Conservation (phyloP, 2,888 invertebrate species). For the Oithona nana region DNA sequence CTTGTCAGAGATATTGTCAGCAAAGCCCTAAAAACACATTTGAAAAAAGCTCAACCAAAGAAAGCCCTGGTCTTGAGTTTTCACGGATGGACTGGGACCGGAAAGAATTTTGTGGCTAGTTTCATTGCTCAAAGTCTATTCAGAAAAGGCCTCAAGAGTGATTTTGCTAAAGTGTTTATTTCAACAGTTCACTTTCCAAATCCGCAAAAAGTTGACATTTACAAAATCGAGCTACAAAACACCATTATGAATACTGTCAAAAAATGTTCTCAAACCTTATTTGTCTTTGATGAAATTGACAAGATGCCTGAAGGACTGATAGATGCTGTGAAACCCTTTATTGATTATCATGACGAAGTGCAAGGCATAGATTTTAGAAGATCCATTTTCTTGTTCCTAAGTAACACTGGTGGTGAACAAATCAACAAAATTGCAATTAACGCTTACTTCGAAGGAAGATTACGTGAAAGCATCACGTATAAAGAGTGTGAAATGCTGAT, state of each 20-base stretch:
- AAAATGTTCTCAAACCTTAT: slow-evolving; percentile 54
- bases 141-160: slow-evolving; percentile 46
- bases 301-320: slow-evolving; percentile 67
- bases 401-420: slow-evolving; percentile 64
- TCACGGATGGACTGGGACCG: slow-evolving; percentile 82
- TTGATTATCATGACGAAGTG: slow-evolving; percentile 59
- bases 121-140: slow-evolving; percentile 53
- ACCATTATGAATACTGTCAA: slow-evolving; percentile 39
- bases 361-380: slow-evolving; percentile 53
- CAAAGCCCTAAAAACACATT: not conserved
- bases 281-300: slow-evolving; percentile 94
- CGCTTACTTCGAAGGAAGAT: slow-evolving; percentile 37
- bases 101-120: slow-evolving; percentile 68
- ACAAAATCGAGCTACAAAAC: slow-evolving; percentile 34
- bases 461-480: slow-evolving; percentile 31
- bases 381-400: slow-evolving; percentile 69
- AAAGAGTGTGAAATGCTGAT: slow-evolving; percentile 52
- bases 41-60: not conserved
- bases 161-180: slow-evolving; percentile 59
- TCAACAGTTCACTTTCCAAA: slow-evolving; percentile 62
- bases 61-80: slow-evolving; percentile 82
- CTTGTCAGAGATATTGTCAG: not conserved
- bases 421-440: slow-evolving; percentile 43
- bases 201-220: slow-evolving; percentile 33
- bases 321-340: slow-evolving; percentile 63